phyloP scores from a whole-genome alignment of 2,113 vertebrate species.

The Equus quagga region DNA sequence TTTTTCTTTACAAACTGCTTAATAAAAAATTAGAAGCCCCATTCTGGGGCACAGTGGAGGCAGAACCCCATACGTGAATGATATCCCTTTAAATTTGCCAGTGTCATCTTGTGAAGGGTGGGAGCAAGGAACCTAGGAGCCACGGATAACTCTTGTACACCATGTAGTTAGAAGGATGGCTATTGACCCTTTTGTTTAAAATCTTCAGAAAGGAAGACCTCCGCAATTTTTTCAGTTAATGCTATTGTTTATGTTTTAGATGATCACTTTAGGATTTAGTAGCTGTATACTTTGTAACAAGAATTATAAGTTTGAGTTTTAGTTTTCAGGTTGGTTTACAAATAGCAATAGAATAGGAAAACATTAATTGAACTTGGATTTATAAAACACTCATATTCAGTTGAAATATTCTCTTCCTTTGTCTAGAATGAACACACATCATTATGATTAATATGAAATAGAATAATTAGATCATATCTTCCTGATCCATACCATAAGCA shows the following conservation, averaged over 20 bases:
- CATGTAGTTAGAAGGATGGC: background rate
- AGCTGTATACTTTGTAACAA: background rate
- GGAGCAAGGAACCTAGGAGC: background rate
- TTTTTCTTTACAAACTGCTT: background rate
- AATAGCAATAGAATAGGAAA: conserved; percentile 35
- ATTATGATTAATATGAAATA: background rate
- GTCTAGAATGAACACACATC: background rate
- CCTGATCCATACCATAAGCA: background rate
- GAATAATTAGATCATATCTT: background rate
- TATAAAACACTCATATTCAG: background rate
- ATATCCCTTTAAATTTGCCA: background rate
- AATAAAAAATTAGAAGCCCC: background rate
- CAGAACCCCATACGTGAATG: background rate
- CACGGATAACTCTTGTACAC: background rate
- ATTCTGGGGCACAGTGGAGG: background rate
- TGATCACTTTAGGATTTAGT: background rate
- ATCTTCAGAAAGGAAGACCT: background rate
- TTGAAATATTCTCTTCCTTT: conserved; percentile 34
- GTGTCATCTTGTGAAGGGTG: background rate
- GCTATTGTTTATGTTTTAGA: background rate
- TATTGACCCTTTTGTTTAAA: conserved; percentile 19
- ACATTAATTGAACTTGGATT: background rate
- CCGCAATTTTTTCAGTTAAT: background rate
- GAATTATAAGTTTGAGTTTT: background rate
- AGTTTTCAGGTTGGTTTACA: conserved; percentile 51